A percentile compares a stretch with the other conserved stretches of the same genome.
These are phyloP conservation scores for Solea solea DNA, from an alignment of 2,113 vertebrate genomes.

Conservation along the genomic window DNA sequence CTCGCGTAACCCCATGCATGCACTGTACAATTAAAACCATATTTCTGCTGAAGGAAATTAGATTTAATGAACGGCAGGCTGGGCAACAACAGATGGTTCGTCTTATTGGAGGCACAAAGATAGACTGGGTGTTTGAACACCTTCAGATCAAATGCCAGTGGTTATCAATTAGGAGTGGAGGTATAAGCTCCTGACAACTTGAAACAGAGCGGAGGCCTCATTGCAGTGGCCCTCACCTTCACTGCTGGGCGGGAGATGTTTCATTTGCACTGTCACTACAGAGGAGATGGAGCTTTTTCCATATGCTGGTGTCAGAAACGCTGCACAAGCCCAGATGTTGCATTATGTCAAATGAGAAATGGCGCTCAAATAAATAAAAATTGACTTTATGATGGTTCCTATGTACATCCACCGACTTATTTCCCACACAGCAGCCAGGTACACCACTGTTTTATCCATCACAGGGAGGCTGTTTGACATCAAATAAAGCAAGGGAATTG, in stretches of 20 bases:
- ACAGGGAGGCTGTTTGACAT: constrained; percentile 55
- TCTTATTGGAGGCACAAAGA: constrained; percentile 81
- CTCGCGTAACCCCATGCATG: constrained; percentile 44
- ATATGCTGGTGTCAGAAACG: constrained; percentile 51
- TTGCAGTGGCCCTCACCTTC: constrained; percentile 47
- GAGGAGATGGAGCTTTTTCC: constrained; percentile 25
- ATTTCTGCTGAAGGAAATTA: constrained; percentile 76
- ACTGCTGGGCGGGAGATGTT: constrained; percentile 51
- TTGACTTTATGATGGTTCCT: constrained; percentile 4
- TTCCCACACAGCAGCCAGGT: constrained; percentile 12
- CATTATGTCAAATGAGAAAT: constrained; percentile 44
- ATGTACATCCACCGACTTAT: background rate
- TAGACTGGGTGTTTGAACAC: constrained; percentile 79
- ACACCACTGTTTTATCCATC: background rate
- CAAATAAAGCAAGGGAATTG: constrained; percentile 51
- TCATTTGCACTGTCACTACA: constrained; percentile 8
- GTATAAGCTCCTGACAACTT: constrained; percentile 66
- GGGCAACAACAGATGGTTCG: constrained; percentile 80
- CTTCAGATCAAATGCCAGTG: constrained; percentile 82
- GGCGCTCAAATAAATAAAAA: constrained; percentile 29
- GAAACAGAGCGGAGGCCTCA: constrained; percentile 51
- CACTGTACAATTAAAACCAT: constrained; percentile 79
- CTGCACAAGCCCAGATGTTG: constrained; percentile 58
- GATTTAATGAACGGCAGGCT: constrained; percentile 79
- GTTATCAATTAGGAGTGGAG: constrained; percentile 79